Base-by-base conservation (phyloP, 2,797 vertebrate genomes). In the Tokudaia muenninki region DNA sequence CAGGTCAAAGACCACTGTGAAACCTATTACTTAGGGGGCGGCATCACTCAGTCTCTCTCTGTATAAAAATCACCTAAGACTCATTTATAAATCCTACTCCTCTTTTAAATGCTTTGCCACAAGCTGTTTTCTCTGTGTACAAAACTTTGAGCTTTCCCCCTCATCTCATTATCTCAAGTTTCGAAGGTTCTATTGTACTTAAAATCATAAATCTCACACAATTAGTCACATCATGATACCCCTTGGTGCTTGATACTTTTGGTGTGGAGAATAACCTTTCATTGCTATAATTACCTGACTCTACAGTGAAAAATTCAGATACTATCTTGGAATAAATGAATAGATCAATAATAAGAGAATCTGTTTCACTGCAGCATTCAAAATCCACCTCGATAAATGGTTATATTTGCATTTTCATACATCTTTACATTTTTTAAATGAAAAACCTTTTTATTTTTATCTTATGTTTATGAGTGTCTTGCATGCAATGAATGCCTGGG, bases 321-420 rank as follows among this genome's bases (percentile, higher is more conserved):
- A n/a, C 80, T 94, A 59, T 26, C 50, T 93, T 79, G 21, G 37
- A 44, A 82, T 88, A 91, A 90, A 34, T 74, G n/a, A 88, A 50
- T 79, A 63, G 17, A 61, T 88, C 50, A 91, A 67, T 83, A 90
- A 59, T 75, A 63, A 34, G 37, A 87, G 47, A n/a, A 26, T 81
- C 22, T 78, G 4, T 52, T 47, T n/a, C 17, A 55, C n/a, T 52
- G 41, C 21, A 21, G 74, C n/a, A 87, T 44, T 61, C 67, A 78
- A 95, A 90, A 52, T 22, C 55, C 26, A 24, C 26, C 12, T 77
- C 57, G 1, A 37, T 65, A 22, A 72, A 11, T 74, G 14, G 22
- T 22, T 52, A 59, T 44, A 55, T 14, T 67, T 87, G 17, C 57
- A 78, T 88, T 86, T 82, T 90, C n/a, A 91, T 50, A 75, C 57